These are phyloP conservation scores for Cecidostiba fungosa DNA, from an alignment of 2,888 invertebrate species.

Conservation along the genomic window DNA sequence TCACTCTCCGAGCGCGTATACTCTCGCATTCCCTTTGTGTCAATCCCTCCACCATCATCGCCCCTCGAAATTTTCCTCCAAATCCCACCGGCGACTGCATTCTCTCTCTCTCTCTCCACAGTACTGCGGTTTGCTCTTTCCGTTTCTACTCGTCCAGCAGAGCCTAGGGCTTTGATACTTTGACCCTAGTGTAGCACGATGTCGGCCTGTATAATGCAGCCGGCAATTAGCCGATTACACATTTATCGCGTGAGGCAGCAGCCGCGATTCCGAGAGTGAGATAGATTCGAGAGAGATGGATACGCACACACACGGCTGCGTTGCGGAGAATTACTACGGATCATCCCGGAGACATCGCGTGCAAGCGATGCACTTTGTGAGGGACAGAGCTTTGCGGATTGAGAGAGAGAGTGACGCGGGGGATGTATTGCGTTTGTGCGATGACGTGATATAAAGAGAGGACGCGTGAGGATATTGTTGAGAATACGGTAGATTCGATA, in stretches of 20 bases:
- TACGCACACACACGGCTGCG: neutral
- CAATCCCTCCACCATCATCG: constrained; percentile 10
- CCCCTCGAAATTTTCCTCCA: constrained; percentile 33
- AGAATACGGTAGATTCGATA: neutral
- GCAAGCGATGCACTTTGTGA: constrained; percentile 19
- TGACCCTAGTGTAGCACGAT: neutral
- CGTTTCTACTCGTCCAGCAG: neutral
- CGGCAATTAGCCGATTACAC: constrained; percentile 71
- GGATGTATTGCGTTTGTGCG: neutral
- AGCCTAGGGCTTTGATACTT: constrained; percentile 1
- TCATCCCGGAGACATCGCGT: neutral
- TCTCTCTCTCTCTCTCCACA: constrained; percentile 42
- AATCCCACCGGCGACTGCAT: constrained; percentile 45
- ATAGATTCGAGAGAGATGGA: neutral
- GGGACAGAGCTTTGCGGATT: neutral
- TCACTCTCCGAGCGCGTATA: neutral
- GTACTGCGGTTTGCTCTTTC: constrained; percentile 46
- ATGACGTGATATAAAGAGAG: neutral
- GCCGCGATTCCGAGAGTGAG: constrained; percentile 15
- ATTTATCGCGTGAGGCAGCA: constrained; percentile 65
- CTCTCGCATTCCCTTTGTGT: constrained; percentile 36
- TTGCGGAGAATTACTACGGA: constrained; percentile 6
- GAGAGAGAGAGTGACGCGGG: neutral
- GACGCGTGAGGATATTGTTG: neutral
- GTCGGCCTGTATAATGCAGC: constrained; percentile 67